Evolutionary conservation across 2,113 vertebrate species (phyloP), one percentile per base, ranked within the genome.

Genomic region (Syngnathus typhle): DNA sequence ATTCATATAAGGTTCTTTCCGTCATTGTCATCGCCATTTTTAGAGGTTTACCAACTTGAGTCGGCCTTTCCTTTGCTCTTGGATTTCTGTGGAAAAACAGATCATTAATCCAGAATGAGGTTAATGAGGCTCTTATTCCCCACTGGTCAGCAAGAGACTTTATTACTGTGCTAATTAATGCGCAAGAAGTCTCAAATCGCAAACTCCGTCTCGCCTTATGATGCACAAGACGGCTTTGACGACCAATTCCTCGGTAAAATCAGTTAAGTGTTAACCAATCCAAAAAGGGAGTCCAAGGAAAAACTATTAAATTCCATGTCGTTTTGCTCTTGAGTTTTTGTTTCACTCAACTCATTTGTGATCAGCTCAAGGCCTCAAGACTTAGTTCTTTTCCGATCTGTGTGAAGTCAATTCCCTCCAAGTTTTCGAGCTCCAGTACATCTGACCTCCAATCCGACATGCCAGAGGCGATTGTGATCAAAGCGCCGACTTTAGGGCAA

Each of bases 61-160:
- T 75, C 70, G 51, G 72, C 59, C 64, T 64, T 72, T 72, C 58
- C 27, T 68, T 71, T 73, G 76, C 71, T 78, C 64, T 73, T 72
- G 68, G 74, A 78, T 59, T 72, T 70, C 65, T 80, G 64, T 69
- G 68, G 82, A 80, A 89, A 85, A 87, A 81, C 78, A 82, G 74
- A 84, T 81, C 37, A 74, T 86, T 83, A 83, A 73, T 80, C 71
- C 68, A 72, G 81, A 84, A 90, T 88, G 87, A 75, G 88, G 88
- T 82, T 89, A 89, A 89, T 90, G 88, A 82, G 76, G 64, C 73
- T 69, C 75, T 71, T 77, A 88, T 90, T 88, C 81, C 89, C 88
- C 64, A 70, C 78, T 84, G 87, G 85, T 88, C 87, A 88, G 83
- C 77, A 77, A 74, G 78, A 82, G 79, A 82, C 72, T 75, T 85